Evolutionary conservation across 2,888 invertebrate species (phyloP), one percentile per base, ranked within the genome.

Genomic region (Malthinus flaveolus): DNA sequence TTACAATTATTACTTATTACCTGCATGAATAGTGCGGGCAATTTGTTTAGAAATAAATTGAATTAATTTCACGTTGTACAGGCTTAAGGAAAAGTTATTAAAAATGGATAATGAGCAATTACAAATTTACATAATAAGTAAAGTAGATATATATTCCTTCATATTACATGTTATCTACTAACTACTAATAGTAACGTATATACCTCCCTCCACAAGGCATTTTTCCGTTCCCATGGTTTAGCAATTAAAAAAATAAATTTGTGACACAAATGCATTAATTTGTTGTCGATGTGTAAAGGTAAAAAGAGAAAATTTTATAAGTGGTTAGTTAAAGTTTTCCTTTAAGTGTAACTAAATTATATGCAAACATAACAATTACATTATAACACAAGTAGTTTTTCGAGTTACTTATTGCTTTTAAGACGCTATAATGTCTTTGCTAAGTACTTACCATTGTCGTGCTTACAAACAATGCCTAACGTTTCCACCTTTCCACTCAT

Each of bases 351-450:
- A 56, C 39, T 60, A 60, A 61, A 57, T 61, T 61, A 61, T 58
- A 55, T 55, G 61, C 61, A 56, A 63, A 71, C 71, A 71, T 65
- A 68, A 70, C 70, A 71, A 68, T 67, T 71, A 71, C 71, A 71
- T 71, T 71, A 71, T 62, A 64, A 65, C 66, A 65, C 68, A 62
- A 69, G 71, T 70, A 71, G 63, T 70, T 70, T 70, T 70, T 68
- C 68, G 67, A 66, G 70, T 70, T 67, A 66, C 64, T 66, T 67
- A 59, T 63, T 49, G 60, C 49, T 62, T 68, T 68, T 65, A 59
- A 64, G 65, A 61, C 59, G 60, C 57, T 64, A 59, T 65, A 55
- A 58, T 55, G 61, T 55, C 57, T 58, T 55, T 49, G 31, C 51
- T 61, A 61, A 61, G 61, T 61, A 61, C 58, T 49, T 39, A 45